A percentile compares a stretch with the other conserved stretches of the same genome.
Evolutionary conservation across 2,888 invertebrate species (phyloP).

Genomic region (Andricus curvator): DNA sequence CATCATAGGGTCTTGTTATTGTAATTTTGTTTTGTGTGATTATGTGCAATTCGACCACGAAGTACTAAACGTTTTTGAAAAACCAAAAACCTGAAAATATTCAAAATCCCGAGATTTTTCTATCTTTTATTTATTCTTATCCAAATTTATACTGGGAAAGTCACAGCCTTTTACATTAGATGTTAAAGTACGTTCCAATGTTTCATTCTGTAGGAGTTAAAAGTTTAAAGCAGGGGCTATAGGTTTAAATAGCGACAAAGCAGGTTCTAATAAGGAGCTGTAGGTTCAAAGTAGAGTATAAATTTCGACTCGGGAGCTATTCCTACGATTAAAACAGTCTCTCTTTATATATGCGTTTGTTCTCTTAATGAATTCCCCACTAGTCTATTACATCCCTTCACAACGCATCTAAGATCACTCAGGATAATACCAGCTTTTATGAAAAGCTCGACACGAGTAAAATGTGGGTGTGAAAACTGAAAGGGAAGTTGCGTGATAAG

Average conservation of each 20-base stretch:
- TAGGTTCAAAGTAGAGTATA: no score
- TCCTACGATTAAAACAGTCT: background rate
- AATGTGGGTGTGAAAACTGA: conserved; percentile 50
- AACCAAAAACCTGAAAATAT: no score
- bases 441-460: conserved; percentile 7
- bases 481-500: conserved; percentile 72
- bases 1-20: no score
- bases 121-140: no score
- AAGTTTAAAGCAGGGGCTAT: conserved; percentile 54
- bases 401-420: background rate
- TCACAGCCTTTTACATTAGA: conserved; percentile 65
- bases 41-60: no score
- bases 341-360: background rate
- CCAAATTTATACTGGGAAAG: no score
- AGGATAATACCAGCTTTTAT: background rate
- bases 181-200: conserved; percentile 59
- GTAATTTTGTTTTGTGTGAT: no score
- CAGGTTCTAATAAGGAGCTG: no score
- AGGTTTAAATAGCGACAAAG: background rate
- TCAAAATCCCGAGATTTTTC: no score
- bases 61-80: no score
- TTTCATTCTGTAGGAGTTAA: no score
- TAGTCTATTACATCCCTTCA: background rate
- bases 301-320: no score
- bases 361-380: background rate